phyloP scores from a whole-genome alignment of 2,888 invertebrate species.

The Hyposoter didymator region DNA sequence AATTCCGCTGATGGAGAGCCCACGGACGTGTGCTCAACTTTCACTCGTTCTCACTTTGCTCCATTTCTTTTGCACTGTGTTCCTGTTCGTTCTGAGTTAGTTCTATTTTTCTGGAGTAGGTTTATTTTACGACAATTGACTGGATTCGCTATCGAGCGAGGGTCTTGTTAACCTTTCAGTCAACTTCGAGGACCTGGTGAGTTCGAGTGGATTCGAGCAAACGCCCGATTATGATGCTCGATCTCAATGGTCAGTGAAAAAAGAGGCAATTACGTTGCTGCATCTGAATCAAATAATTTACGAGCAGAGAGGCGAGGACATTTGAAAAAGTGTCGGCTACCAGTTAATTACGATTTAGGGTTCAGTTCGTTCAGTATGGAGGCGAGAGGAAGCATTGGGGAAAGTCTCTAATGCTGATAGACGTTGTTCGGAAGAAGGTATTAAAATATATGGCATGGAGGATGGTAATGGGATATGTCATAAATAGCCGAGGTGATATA shows the following conservation, averaged over 20 bases:
- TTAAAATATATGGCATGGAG: slow-evolving; percentile 59
- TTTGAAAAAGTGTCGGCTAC: slow-evolving; percentile 40
- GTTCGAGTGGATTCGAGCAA: neutral
- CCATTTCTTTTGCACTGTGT: neutral
- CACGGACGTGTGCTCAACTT: no score
- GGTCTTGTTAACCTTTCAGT: neutral
- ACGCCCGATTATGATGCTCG: neutral
- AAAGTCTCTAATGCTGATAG: slow-evolving; percentile 31
- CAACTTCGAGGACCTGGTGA: neutral
- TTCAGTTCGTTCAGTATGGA: neutral
- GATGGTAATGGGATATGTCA: slow-evolving; percentile 47
- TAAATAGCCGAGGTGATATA: slow-evolving; percentile 13
- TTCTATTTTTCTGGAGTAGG: neutral
- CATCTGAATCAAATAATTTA: slow-evolving; percentile 55
- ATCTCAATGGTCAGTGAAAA: neutral
- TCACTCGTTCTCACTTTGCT: neutral
- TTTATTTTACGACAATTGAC: neutral
- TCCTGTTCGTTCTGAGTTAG: neutral
- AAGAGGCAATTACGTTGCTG: neutral
- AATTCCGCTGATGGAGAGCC: no score
- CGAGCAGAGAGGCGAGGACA: slow-evolving; percentile 12
- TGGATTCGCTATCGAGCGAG: neutral
- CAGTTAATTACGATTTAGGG: slow-evolving; percentile 47
- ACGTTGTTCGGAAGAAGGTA: slow-evolving; percentile 34
- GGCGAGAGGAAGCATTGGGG: slow-evolving; percentile 17